A percentile compares a stretch with the other conserved stretches of the same genome.
Conservation (phyloP, 2,797 vertebrate genomes). For the Clarias fuscus region DNA sequence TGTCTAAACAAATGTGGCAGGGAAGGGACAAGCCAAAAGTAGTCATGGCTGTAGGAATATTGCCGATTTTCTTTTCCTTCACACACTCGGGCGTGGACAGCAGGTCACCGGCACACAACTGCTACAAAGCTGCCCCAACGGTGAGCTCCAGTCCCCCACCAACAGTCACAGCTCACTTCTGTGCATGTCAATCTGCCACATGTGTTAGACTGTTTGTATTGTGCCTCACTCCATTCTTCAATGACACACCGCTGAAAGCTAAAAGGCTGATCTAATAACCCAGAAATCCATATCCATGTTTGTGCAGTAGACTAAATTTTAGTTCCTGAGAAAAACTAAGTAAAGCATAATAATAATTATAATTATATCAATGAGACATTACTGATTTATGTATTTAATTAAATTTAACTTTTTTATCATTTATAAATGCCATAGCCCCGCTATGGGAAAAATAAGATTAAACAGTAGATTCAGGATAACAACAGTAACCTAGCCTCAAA, state of each 20-base stretch:
- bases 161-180: too few relatives aligned
- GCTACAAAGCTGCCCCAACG: too few relatives aligned
- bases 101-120: too few relatives aligned
- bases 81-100: too few relatives aligned
- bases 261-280: background rate
- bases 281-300: background rate
- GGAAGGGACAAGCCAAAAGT: too few relatives aligned
- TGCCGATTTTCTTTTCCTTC: too few relatives aligned
- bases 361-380: background rate
- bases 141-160: too few relatives aligned
- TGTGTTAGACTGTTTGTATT: too few relatives aligned
- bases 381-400: background rate
- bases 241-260: background rate
- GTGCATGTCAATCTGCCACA: too few relatives aligned
- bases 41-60: too few relatives aligned
- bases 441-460: constrained; percentile 24
- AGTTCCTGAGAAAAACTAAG: background rate
- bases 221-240: too few relatives aligned
- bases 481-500: background rate
- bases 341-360: background rate
- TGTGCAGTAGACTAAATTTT: background rate
- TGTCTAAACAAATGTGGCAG: too few relatives aligned
- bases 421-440: background rate
- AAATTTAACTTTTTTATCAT: background rate
- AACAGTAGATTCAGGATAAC: background rate